These are phyloP conservation scores for Telenomus remus DNA, from an alignment of 1,140 invertebrate genomes.

Conservation along the genomic window DNA sequence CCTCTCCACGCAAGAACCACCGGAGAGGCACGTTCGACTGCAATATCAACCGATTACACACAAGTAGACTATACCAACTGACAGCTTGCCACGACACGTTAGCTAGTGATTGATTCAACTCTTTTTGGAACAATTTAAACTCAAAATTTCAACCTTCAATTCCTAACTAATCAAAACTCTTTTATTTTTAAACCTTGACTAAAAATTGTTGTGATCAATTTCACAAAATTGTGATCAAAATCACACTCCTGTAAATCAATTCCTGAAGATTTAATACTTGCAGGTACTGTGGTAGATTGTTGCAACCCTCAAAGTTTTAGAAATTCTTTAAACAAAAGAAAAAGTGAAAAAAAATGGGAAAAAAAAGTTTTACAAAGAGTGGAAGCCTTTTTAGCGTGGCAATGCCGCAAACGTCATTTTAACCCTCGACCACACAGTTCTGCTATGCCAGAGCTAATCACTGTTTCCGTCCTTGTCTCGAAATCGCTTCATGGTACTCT, in stretches of 20 bases:
- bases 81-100: slow-evolving; percentile 17
- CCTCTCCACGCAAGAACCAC: slow-evolving; percentile 34
- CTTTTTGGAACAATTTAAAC: too few relatives aligned
- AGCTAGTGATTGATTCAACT: background rate
- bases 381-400: slow-evolving; percentile 14
- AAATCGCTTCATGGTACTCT: slow-evolving; percentile 21
- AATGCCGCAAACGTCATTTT: slow-evolving; percentile 21
- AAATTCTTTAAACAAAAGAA: too few relatives aligned
- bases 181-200: too few relatives aligned
- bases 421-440: slow-evolving; percentile 7
- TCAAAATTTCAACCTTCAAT: too few relatives aligned
- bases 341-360: too few relatives aligned
- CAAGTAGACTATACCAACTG: slow-evolving; percentile 29
- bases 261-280: too few relatives aligned
- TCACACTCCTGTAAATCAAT: too few relatives aligned
- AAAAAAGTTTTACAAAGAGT: background rate
- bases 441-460: slow-evolving; percentile 5
- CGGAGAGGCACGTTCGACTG: slow-evolving; percentile 23
- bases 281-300: too few relatives aligned
- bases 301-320: too few relatives aligned
- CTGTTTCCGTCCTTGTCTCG: slow-evolving; percentile 18
- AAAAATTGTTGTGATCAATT: too few relatives aligned
- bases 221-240: too few relatives aligned
- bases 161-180: too few relatives aligned
- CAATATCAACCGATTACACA: slow-evolving; percentile 37